These are phyloP conservation scores for Galleria mellonella DNA, from an alignment of 1,140 invertebrate species.

Conservation along the genomic window DNA sequence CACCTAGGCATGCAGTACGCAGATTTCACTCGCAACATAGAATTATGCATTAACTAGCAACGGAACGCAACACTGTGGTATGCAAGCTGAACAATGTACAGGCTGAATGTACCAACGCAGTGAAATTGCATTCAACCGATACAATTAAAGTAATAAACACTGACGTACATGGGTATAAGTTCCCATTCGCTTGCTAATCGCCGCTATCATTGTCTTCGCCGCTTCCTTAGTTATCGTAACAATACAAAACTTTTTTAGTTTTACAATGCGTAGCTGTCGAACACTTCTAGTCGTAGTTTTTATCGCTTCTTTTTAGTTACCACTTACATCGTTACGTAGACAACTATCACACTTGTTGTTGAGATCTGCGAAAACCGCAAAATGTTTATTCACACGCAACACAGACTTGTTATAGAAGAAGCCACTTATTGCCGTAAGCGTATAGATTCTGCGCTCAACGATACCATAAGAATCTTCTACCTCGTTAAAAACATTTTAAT, in stretches of 20 bases:
- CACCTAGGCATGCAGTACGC: conserved; percentile 20
- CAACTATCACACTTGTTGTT: conserved; percentile 19
- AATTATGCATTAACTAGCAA: conserved; percentile 52
- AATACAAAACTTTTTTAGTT: conserved; percentile 49
- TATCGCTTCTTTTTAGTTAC: conserved; percentile 13
- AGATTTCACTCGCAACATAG: conserved; percentile 54
- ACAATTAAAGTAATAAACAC: conserved; percentile 60
- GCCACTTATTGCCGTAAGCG: conserved; percentile 27
- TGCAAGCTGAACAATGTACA: conserved; percentile 40
- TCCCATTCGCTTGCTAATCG: conserved; percentile 50
- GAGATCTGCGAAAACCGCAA: conserved; percentile 48
- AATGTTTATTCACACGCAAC: conserved; percentile 45
- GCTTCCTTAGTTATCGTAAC: conserved; percentile 42
- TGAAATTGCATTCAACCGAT: conserved; percentile 55
- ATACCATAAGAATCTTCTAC: conserved; percentile 24
- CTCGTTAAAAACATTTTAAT: conserved; percentile 12
- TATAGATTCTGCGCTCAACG: conserved; percentile 13
- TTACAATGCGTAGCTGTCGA: conserved; percentile 51
- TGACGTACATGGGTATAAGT: conserved; percentile 41
- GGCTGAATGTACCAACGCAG: conserved; percentile 14
- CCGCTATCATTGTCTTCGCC: conserved; percentile 52
- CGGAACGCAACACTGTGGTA: conserved; percentile 28
- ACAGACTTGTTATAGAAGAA: conserved; percentile 23
- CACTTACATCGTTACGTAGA: conserved; percentile 7
- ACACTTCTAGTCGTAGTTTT: conserved; percentile 29